Evolutionary conservation across 1,140 invertebrate genomes (phyloP), one percentile per base, ranked within the genome.

Genomic region (Drosophila rufa): DNA sequence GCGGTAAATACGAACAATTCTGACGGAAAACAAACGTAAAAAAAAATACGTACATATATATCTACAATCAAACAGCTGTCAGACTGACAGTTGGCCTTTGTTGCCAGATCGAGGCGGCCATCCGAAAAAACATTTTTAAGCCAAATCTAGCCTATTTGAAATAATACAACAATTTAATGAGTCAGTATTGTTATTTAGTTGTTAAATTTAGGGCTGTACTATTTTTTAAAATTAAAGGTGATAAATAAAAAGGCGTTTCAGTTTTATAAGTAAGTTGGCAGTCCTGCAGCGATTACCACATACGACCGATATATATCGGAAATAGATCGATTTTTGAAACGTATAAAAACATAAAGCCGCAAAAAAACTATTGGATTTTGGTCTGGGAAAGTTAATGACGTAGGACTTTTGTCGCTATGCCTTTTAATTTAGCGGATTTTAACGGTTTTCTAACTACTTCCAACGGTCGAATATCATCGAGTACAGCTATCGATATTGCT

Each of bases 11-110:
- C 46, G 38, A 19, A 46, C 55, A 60, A 60, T 73, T 51, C 60
- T 22, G 38, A 51, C 42, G 38, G 22, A 74, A 73, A 74, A 74
- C 55, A 73, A 74, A 73, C 38, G 53, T 45, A 60, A 73, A 73
- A 50, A 4, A 51, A 4, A 51, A 59, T 68, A 51, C 22, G 64
- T 19, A 67, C 62, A 59, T 38, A 69, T 57, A 68, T 68, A 68
- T 48, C 1, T 65, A 65, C 55, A 69, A 68, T 55, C 65, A 15
- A 73, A 58, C 69, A 71, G 67, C 51, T 73, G 69, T 42, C 67
- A 58, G 66, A 19, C 8, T 67, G 65, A 42, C 65, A 68, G 45
- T 50, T 68, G 45, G 8, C 1, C 15, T 2, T 19, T 0, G 66
- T 9, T 48, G 51, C 69, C 68, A 70, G 46, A 69, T 7, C 9